A percentile compares a stretch with the other conserved stretches of the same genome.
Conservation (phyloP, 53 echinoderm and acorn worm genomes). For the Temnopleurus reevesii region DNA sequence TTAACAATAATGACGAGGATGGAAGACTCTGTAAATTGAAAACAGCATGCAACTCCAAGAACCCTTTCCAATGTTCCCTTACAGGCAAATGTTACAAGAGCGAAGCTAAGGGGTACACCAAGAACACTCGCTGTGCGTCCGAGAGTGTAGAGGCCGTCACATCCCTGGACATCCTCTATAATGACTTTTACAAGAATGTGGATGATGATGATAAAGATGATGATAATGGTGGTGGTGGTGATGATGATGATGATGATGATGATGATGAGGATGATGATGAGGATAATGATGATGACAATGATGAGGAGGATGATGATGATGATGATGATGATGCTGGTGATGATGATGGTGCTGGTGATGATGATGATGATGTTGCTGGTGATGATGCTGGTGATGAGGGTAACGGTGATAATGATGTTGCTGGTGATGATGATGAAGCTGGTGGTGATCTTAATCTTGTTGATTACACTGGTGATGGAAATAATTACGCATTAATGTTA, state of each 20-base stretch:
- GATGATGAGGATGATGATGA: not conserved
- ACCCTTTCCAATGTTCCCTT: too few species aligned
- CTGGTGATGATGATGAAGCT: not conserved
- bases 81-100: constrained; percentile 86
- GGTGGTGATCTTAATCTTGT: too few species aligned
- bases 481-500: too few species aligned
- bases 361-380: not conserved
- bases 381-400: not conserved
- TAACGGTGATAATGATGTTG: not conserved
- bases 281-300: not conserved
- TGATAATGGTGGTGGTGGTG: not conserved
- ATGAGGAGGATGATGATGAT: not conserved
- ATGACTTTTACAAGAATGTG: constrained; percentile 90
- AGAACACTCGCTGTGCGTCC: constrained; percentile 81
- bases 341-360: not conserved
- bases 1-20: too few species aligned
- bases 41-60: too few species aligned
- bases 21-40: too few species aligned
- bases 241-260: constrained; percentile 16
- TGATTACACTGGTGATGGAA: too few species aligned
- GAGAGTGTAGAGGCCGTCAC: constrained; percentile 94
- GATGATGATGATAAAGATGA: not conserved
- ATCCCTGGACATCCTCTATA: constrained; percentile 90
- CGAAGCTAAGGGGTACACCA: constrained; percentile 61
- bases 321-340: not conserved